Evolutionary conservation across 2,113 vertebrate species (phyloP).

Genomic region (Eclectus roratus): DNA sequence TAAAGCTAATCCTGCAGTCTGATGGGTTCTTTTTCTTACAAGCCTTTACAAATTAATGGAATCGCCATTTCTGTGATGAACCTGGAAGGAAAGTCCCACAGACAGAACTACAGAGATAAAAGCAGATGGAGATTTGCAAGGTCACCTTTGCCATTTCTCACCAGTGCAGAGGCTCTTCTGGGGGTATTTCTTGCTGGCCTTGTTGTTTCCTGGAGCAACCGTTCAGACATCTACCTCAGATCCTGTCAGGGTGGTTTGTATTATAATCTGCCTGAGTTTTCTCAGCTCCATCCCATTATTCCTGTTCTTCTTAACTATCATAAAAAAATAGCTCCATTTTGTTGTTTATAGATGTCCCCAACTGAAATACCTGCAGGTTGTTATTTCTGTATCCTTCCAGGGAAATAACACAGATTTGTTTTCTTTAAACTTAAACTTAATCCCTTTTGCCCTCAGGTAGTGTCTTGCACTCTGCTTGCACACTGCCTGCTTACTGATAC

Average conservation of each 20-base stretch:
- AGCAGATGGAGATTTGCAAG: fast-evolving
- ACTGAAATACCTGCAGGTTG: background rate
- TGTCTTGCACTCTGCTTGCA: background rate
- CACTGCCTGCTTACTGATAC: background rate
- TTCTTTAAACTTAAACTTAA: background rate
- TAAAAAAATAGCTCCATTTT: background rate
- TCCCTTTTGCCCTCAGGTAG: background rate
- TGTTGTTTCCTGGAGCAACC: background rate
- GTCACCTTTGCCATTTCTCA: background rate
- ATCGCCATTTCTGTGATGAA: background rate
- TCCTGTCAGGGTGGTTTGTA: background rate
- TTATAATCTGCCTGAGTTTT: background rate
- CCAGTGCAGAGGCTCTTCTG: background rate
- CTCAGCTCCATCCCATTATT: background rate
- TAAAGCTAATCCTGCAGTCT: background rate
- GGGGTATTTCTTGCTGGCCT: background rate
- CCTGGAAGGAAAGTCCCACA: background rate
- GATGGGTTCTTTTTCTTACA: background rate
- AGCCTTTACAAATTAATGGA: background rate
- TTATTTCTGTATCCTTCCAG: background rate
- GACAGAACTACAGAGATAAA: background rate
- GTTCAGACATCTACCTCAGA: background rate
- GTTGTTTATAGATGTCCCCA: background rate
- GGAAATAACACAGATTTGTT: background rate
- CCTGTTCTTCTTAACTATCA: background rate